Evolutionary conservation across 2,888 invertebrate genomes (phyloP).

Genomic region (Eupithecia dodoneata): DNA sequence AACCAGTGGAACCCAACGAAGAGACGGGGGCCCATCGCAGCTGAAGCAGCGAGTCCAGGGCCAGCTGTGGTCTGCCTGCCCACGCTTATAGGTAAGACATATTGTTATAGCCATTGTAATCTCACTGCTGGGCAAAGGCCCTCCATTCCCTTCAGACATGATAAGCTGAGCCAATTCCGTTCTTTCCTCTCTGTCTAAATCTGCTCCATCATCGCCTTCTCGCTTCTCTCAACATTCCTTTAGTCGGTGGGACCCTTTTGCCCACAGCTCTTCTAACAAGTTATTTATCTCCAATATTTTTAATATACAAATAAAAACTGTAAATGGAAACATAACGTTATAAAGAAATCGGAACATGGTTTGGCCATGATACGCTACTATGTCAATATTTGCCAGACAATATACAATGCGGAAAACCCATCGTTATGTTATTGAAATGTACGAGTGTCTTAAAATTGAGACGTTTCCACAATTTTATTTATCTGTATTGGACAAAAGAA

Average conservation of each 20-base stretch:
- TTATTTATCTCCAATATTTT: not conserved
- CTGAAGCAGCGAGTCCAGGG: conserved; percentile 93
- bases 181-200: not conserved
- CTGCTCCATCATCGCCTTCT: not conserved
- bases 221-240: not conserved
- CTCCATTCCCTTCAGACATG: not conserved
- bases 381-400: not conserved
- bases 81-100: conserved; percentile 88
- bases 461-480: not conserved
- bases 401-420: conserved; percentile 5
- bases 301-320: not conserved
- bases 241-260: not conserved
- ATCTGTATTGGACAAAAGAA: not conserved
- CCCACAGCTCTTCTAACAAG: not conserved
- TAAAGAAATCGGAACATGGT: not conserved
- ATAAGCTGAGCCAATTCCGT: not conserved
- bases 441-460: not conserved
- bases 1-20: conserved; percentile 96
- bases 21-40: conserved; percentile 94
- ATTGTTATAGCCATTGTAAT: not conserved
- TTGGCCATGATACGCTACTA: not conserved
- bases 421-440: conserved; percentile 5
- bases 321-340: no score
- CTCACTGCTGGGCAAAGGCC: not conserved
- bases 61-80: conserved; percentile 94